These are phyloP conservation scores for Volucella bombylans DNA, from an alignment of 2,888 invertebrate genomes.

Conservation along the genomic window DNA sequence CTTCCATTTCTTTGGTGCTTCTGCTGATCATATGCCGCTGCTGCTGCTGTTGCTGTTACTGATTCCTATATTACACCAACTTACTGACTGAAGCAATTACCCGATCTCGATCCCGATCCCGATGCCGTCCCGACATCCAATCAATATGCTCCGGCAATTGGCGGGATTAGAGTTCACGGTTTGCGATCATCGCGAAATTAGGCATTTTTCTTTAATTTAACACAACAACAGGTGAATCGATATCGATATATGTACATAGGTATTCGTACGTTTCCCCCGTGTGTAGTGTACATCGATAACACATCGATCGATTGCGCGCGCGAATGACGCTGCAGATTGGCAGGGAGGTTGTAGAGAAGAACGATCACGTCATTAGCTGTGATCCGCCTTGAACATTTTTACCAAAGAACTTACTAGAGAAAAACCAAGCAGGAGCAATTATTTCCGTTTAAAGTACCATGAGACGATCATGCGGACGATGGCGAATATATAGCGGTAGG, in stretches of 20 bases:
- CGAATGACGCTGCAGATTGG: neutral
- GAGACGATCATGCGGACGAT: slow-evolving; percentile 19
- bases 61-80: slow-evolving; percentile 11
- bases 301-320: slow-evolving; percentile 40
- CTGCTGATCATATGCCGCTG: slow-evolving; percentile 15
- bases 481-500: slow-evolving; percentile 56
- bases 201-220: slow-evolving; percentile 71
- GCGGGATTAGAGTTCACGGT: slow-evolving; percentile 73
- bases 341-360: slow-evolving; percentile 22
- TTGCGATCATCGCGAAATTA: slow-evolving; percentile 72
- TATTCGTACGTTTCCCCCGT: slow-evolving; percentile 32
- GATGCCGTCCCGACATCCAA: slow-evolving; percentile 62
- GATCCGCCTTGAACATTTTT: slow-evolving; percentile 71
- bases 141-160: slow-evolving; percentile 71
- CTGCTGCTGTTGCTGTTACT: slow-evolving; percentile 51
- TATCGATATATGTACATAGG: neutral
- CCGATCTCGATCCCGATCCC: slow-evolving; percentile 31
- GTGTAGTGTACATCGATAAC: slow-evolving; percentile 62
- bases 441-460: slow-evolving; percentile 69
- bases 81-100: slow-evolving; percentile 67
- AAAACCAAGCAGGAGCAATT: slow-evolving; percentile 67
- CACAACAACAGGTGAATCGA: slow-evolving; percentile 73
- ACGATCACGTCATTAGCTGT: slow-evolving; percentile 71
- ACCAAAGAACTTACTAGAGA: slow-evolving; percentile 29
- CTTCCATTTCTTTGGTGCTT: slow-evolving; percentile 58